Conservation (phyloP, 2,113 vertebrate genomes). For the Uria aalge region DNA sequence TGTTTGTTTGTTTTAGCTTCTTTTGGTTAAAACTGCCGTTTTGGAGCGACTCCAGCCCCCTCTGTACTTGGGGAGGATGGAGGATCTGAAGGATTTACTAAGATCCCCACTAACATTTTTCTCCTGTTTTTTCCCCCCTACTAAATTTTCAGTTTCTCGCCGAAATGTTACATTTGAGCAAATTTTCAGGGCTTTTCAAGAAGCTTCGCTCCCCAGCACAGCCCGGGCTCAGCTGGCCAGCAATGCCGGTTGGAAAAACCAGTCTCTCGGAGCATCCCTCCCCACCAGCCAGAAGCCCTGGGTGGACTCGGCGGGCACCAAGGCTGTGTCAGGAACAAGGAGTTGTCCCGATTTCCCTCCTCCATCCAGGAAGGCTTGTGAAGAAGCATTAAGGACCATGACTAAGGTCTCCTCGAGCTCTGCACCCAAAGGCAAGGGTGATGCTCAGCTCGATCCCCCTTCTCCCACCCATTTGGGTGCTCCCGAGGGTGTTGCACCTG, state of each 20-base stretch:
- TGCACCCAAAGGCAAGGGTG: not conserved
- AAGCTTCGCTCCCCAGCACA: not conserved
- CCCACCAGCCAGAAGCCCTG: not conserved
- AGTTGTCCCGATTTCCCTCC: not conserved
- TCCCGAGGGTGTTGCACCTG: not conserved
- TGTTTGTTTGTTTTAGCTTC: not conserved
- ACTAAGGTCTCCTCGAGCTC: not conserved
- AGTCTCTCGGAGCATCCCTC: not conserved
- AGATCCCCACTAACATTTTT: not conserved
- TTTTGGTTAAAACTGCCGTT: not conserved
- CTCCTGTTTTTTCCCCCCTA: not conserved
- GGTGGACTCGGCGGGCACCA: rapidly evolving
- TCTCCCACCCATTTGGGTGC: not conserved
- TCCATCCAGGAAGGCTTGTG: not conserved
- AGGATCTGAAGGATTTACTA: not conserved
- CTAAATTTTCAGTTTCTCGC: not conserved
- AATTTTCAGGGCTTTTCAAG: not conserved
- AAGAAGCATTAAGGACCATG: not conserved
- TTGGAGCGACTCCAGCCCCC: not conserved
- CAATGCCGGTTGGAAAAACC: not conserved
- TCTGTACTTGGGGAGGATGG: not conserved
- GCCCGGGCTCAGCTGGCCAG: not conserved
- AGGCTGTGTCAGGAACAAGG: not conserved
- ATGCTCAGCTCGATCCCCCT: not conserved
- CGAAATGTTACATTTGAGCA: not conserved